These are phyloP conservation scores for Cylindroiulus punctatus DNA, from an alignment of 2,888 invertebrate species.

Conservation along the genomic window DNA sequence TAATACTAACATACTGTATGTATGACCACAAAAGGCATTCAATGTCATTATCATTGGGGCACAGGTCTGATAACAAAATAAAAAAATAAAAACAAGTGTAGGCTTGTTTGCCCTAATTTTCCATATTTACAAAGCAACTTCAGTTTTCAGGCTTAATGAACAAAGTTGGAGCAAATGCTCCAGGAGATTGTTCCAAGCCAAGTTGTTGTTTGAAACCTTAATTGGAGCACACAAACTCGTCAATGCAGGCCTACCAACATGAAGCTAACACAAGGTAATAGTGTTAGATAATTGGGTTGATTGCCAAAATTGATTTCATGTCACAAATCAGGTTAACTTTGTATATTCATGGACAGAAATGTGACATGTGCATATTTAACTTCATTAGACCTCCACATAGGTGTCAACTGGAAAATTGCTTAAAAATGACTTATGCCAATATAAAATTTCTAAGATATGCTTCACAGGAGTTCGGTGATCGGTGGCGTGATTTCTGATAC, in stretches of 20 bases:
- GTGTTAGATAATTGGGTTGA: not conserved
- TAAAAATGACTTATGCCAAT: not conserved
- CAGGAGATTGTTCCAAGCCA: not conserved
- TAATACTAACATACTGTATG: not conserved
- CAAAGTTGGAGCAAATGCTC: not conserved
- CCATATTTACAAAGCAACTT: not conserved
- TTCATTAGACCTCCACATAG: not conserved
- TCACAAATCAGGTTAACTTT: not conserved
- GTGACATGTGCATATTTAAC: not conserved
- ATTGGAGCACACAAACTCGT: not conserved
- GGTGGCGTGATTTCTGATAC: slow-evolving; percentile 37
- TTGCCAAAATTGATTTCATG: too few relatives aligned
- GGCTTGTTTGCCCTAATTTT: not conserved
- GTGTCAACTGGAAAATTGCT: not conserved
- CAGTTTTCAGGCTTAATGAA: not conserved
- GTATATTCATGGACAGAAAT: not conserved
- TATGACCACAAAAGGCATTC: not conserved
- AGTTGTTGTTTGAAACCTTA: not conserved
- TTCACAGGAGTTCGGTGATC: not conserved
- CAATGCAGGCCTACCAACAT: not conserved
- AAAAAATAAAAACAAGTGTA: not conserved
- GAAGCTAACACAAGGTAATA: not conserved
- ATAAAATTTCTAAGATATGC: not conserved
- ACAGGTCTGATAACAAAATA: not conserved
- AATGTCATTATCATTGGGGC: not conserved